Percentiles rank a stretch among this genome's conserved stretches.
phyloP scores from a whole-genome alignment of 2,113 vertebrate genomes.

The Zingel zingel region DNA sequence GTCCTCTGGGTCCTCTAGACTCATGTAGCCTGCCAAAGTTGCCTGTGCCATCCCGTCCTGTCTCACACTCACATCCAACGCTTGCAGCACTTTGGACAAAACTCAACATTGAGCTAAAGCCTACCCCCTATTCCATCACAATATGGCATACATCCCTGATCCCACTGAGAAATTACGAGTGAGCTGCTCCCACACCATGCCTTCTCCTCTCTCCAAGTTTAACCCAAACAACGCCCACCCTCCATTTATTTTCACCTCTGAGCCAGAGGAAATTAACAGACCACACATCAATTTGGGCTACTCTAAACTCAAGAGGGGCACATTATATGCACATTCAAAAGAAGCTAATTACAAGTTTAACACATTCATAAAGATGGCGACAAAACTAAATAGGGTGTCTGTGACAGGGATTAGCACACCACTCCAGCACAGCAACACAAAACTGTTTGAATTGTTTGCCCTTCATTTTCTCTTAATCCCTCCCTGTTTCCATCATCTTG shows the following conservation, averaged over 20 bases:
- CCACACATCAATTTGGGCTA: constrained; percentile 69
- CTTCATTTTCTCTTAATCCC: constrained; percentile 67
- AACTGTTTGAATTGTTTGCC: constrained; percentile 53
- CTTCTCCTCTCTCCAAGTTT: constrained; percentile 56
- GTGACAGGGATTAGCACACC: constrained; percentile 59
- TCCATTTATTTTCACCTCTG: constrained; percentile 59
- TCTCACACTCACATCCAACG: constrained; percentile 48
- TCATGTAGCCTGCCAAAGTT: constrained; percentile 27
- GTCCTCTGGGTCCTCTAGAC: constrained; percentile 15
- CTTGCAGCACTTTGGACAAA: constrained; percentile 50
- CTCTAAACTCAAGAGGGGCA: constrained; percentile 54
- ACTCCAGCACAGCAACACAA: constrained; percentile 38
- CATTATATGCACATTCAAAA: constrained; percentile 31
- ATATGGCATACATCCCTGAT: constrained; percentile 61
- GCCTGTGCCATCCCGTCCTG: constrained; percentile 22
- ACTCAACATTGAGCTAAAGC: constrained; percentile 29
- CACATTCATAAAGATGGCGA: constrained; percentile 31
- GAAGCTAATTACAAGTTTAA: constrained; percentile 63
- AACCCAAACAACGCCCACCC: constrained; percentile 77
- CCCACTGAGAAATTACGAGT: constrained; percentile 63
- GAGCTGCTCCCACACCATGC: constrained; percentile 52
- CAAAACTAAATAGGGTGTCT: constrained; percentile 45
- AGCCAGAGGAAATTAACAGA: constrained; percentile 79
- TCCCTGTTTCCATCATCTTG: constrained; percentile 37
- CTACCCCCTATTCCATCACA: constrained; percentile 23